A percentile compares a stretch with the other conserved stretches of the same genome.
These are phyloP conservation scores for Anhinga rufa DNA, from an alignment of 2,113 vertebrate species.

Conservation along the genomic window DNA sequence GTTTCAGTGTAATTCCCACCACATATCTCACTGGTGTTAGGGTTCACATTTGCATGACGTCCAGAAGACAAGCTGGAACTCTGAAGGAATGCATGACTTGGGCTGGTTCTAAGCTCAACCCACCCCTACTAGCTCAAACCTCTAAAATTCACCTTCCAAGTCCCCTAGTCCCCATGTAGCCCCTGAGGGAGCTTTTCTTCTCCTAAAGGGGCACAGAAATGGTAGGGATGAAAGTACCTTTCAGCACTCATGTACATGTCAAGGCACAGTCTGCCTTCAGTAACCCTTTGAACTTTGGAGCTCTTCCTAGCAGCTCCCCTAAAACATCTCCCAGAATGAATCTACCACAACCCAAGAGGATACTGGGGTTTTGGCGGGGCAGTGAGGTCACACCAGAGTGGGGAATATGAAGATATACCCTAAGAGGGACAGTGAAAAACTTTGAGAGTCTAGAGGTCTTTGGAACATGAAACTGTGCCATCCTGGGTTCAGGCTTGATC, in stretches of 20 bases:
- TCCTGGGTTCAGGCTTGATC: background rate
- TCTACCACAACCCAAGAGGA: background rate
- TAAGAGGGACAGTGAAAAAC: background rate
- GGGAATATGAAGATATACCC: background rate
- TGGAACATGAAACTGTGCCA: background rate
- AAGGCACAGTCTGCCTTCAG: background rate
- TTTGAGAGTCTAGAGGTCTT: background rate
- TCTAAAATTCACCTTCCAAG: background rate
- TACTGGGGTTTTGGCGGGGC: background rate
- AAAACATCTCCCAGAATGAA: background rate
- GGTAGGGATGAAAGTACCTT: background rate
- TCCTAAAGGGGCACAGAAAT: background rate
- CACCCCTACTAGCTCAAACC: background rate
- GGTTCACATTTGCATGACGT: fast-evolving
- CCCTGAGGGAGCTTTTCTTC: background rate
- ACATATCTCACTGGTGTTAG: background rate
- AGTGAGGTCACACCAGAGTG: background rate
- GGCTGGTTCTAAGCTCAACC: background rate
- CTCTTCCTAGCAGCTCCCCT: background rate
- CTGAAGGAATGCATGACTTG: background rate
- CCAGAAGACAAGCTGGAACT: background rate
- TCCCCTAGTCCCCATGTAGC: background rate
- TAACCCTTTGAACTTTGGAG: background rate
- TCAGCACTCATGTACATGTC: background rate
- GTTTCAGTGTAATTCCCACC: background rate